Evolutionary conservation across 2,797 vertebrate species (phyloP).

Genomic region (Megaceryle alcyon): DNA sequence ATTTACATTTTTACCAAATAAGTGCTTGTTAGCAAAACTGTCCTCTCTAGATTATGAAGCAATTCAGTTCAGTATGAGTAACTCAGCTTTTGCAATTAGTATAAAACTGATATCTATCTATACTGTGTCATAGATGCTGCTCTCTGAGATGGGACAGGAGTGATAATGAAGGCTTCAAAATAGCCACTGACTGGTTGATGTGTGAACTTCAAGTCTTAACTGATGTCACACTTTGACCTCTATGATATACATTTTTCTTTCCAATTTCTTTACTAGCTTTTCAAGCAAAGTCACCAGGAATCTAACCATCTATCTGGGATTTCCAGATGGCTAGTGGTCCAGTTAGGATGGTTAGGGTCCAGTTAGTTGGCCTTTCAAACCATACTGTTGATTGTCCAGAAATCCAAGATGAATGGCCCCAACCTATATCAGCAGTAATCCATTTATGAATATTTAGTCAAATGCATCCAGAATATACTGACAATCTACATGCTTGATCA

Average conservation of each 20-base stretch:
- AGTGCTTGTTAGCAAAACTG: not conserved
- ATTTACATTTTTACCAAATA: not conserved
- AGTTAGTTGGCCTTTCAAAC: not conserved
- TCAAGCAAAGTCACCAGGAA: not conserved
- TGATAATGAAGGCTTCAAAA: not conserved
- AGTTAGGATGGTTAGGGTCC: not conserved
- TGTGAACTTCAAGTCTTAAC: not conserved
- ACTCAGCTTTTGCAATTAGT: not conserved
- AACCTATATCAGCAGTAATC: not conserved
- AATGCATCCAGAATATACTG: not conserved
- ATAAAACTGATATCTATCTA: not conserved
- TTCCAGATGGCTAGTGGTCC: not conserved
- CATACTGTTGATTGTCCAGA: not conserved
- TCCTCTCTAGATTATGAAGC: not conserved
- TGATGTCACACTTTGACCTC: rapidly evolving
- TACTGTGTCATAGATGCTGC: not conserved
- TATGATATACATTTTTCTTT: not conserved
- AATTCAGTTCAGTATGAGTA: not conserved
- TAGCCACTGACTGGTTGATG: not conserved
- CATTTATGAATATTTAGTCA: not conserved
- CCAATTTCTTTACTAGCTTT: not conserved
- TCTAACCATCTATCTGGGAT: not conserved
- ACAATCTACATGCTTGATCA: not conserved
- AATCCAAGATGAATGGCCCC: not conserved
- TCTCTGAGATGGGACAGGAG: not conserved